These are phyloP conservation scores for Antennarius maculatus DNA, from an alignment of 2,797 vertebrate genomes.

Conservation along the genomic window DNA sequence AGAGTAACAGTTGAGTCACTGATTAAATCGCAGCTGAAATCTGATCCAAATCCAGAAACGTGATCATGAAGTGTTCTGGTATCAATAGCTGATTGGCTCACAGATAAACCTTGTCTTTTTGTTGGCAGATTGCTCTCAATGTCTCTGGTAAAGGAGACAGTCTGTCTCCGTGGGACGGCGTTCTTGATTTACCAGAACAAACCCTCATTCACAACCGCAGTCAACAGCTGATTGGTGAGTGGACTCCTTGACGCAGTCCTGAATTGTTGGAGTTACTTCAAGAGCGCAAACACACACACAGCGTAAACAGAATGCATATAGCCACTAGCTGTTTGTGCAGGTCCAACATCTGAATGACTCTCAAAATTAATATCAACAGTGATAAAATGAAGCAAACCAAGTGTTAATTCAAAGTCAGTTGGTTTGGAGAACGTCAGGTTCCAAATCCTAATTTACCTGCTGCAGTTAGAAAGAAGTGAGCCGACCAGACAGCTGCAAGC, in stretches of 20 bases:
- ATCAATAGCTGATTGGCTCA: background rate
- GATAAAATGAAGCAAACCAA: too few relatives aligned
- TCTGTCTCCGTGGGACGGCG: conserved; percentile 93
- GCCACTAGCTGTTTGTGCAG: background rate
- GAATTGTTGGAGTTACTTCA: background rate
- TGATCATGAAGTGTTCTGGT: conserved; percentile 9
- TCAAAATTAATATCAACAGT: background rate
- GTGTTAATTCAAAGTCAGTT: too few relatives aligned
- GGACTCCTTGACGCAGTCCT: background rate
- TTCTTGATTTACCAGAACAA: conserved; percentile 94
- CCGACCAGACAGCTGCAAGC: background rate
- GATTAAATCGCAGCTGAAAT: background rate
- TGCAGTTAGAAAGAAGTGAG: background rate
- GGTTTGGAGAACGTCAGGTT: too few relatives aligned
- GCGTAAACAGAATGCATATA: background rate
- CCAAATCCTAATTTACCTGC: too few relatives aligned
- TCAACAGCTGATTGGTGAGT: conserved; percentile 91
- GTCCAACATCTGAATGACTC: background rate
- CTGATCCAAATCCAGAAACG: background rate
- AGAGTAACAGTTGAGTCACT: background rate
- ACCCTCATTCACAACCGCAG: conserved; percentile 90
- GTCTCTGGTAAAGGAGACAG: conserved; percentile 97
- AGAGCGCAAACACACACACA: background rate
- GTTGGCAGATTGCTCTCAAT: conserved; percentile 91
- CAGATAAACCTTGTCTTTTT: conserved; percentile 18